These are phyloP conservation scores for Morpho achilles DNA, from an alignment of 2,888 invertebrate species.

Conservation along the genomic window DNA sequence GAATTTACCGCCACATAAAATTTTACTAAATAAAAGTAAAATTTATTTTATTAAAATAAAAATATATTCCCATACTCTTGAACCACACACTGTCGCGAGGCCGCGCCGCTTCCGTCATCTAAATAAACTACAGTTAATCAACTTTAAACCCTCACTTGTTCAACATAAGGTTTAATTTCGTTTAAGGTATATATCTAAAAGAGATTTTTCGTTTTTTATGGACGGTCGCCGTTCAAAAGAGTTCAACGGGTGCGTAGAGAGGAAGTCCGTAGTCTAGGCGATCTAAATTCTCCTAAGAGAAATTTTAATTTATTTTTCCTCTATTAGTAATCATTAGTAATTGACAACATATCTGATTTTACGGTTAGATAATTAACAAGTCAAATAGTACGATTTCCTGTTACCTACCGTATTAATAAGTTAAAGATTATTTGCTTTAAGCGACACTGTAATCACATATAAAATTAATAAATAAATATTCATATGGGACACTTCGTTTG, in stretches of 20 bases:
- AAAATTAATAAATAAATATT: no score
- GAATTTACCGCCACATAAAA: neutral
- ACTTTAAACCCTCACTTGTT: constrained; percentile 29
- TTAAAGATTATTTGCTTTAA: no score
- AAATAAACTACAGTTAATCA: constrained; percentile 31
- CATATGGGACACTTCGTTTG: no score
- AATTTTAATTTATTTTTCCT: constrained; percentile 8
- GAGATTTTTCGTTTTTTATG: constrained; percentile 39
- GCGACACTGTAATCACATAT: no score
- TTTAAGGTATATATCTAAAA: constrained; percentile 1
- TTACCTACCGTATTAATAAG: no score
- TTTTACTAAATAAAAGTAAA: neutral
- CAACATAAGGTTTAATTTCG: constrained; percentile 29
- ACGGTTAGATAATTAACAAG: no score
- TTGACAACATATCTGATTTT: neutral
- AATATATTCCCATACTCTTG: constrained; percentile 28
- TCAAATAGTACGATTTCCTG: no score
- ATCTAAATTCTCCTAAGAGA: constrained; percentile 34
- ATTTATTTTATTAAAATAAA: neutral
- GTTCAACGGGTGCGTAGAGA: constrained; percentile 55
- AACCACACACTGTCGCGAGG: constrained; percentile 45
- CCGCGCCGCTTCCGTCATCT: constrained; percentile 53
- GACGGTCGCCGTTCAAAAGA: constrained; percentile 50
- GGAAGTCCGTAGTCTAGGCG: constrained; percentile 49
- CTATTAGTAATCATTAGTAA: neutral